phyloP scores from a whole-genome alignment of 1,140 invertebrate genomes.

The Microvelia longipes region DNA sequence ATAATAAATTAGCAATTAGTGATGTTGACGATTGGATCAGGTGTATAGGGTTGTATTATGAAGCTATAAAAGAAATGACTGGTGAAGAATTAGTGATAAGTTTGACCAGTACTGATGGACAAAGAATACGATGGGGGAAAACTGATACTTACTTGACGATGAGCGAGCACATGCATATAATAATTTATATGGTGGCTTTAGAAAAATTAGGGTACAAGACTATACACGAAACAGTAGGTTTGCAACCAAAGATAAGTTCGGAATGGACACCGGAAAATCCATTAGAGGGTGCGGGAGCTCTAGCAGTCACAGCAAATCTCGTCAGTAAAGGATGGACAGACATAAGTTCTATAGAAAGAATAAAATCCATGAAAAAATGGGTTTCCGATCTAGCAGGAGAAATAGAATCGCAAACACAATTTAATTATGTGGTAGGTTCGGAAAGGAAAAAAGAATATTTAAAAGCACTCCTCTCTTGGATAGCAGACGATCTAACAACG shows the following conservation, averaged over 20 bases:
- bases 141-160: not conserved
- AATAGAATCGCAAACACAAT: not conserved
- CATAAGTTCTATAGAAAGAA: not conserved
- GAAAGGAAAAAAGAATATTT: not conserved
- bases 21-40: not conserved
- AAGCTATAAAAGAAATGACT: not conserved
- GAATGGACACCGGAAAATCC: not conserved
- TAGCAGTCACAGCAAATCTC: not conserved
- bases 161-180: not conserved
- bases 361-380: not conserved
- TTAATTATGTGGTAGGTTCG: not conserved
- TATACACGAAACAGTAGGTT: not conserved
- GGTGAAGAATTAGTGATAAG: not conserved
- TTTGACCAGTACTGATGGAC: not conserved
- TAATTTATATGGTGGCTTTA: not conserved
- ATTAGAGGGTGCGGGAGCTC: not conserved
- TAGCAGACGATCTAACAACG: not conserved
- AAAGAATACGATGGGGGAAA: not conserved
- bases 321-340: not conserved
- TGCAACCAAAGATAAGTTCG: not conserved
- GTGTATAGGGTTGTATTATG: not conserved
- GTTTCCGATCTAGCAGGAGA: not conserved
- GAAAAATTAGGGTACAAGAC: not conserved
- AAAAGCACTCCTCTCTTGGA: not conserved
- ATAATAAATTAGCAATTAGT: not conserved